These are phyloP conservation scores for Fragum sueziense DNA, from an alignment of 2,888 invertebrate species.

Conservation along the genomic window DNA sequence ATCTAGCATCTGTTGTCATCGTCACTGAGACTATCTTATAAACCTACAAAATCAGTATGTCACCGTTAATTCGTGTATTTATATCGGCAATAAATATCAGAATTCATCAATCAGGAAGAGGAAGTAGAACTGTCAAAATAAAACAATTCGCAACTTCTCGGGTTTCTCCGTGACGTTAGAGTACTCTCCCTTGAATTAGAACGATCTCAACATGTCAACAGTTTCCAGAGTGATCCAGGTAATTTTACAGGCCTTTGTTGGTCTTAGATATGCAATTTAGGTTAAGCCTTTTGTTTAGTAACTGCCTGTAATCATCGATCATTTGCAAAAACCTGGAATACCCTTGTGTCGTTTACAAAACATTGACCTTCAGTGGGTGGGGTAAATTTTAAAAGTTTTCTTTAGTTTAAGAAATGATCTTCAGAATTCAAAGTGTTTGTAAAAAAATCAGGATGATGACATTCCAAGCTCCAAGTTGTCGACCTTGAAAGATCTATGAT, in stretches of 20 bases:
- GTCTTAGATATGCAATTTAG: too few relatives aligned
- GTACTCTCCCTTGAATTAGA: conserved; percentile 4
- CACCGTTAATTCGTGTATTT: neutral
- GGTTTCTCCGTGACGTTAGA: neutral
- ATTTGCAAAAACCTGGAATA: too few relatives aligned
- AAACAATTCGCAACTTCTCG: conserved; percentile 4
- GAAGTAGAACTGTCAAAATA: conserved; percentile 16
- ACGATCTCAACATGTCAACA: conserved; percentile 15
- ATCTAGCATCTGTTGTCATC: conserved; percentile 4
- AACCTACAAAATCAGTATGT: too few relatives aligned
- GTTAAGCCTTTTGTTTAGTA: too few relatives aligned
- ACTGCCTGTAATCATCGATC: too few relatives aligned
- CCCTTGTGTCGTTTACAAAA: neutral
- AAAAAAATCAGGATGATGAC: too few relatives aligned
- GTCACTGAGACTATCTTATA: neutral
- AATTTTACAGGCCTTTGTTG: neutral
- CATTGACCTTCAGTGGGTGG: conserved; percentile 19
- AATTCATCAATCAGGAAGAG: conserved; percentile 17
- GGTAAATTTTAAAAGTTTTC: neutral
- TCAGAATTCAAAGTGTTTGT: too few relatives aligned
- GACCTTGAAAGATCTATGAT: too few relatives aligned
- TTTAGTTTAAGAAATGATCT: too few relatives aligned
- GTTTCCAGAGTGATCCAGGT: conserved; percentile 8
- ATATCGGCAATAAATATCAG: neutral
- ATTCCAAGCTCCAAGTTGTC: too few relatives aligned